phyloP scores from a whole-genome alignment of 2,113 vertebrate species.

The Capreolus pygargus region DNA sequence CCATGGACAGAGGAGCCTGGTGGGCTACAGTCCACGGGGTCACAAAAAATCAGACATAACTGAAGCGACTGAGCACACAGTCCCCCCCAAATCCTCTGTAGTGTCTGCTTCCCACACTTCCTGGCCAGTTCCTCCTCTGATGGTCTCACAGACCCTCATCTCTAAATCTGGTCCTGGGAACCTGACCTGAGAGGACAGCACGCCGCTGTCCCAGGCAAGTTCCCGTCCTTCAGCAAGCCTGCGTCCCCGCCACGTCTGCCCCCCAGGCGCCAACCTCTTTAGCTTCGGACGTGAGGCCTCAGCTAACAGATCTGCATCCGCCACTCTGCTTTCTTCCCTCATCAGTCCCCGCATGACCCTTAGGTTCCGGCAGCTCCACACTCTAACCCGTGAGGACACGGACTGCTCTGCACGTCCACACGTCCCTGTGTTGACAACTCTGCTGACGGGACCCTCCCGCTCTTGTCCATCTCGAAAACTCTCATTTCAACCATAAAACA shows the following conservation, averaged over 20 bases:
- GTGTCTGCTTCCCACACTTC: not conserved
- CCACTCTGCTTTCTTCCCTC: not conserved
- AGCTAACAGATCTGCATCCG: rapidly evolving
- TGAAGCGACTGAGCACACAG: not conserved
- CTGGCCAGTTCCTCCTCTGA: not conserved
- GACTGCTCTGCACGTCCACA: rapidly evolving
- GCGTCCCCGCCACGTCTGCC: too few species aligned
- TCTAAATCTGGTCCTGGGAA: not conserved
- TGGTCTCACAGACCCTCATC: not conserved
- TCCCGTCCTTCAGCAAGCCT: not conserved
- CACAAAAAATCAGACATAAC: not conserved
- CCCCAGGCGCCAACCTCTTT: rapidly evolving
- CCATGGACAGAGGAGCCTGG: not conserved
- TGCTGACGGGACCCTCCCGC: rapidly evolving
- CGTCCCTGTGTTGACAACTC: not conserved
- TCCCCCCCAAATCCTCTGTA: not conserved
- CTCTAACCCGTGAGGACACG: rapidly evolving
- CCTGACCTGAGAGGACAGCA: too few species aligned
- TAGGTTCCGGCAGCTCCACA: not conserved
- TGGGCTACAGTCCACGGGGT: not conserved
- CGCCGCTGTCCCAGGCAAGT: not conserved
- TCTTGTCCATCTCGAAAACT: not conserved
- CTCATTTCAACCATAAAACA: not conserved
- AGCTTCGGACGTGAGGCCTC: not conserved
- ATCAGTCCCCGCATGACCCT: too few species aligned